Evolutionary conservation across 1,140 invertebrate genomes (phyloP), one percentile per base, ranked within the genome.

Genomic region (Orius insidiosus): DNA sequence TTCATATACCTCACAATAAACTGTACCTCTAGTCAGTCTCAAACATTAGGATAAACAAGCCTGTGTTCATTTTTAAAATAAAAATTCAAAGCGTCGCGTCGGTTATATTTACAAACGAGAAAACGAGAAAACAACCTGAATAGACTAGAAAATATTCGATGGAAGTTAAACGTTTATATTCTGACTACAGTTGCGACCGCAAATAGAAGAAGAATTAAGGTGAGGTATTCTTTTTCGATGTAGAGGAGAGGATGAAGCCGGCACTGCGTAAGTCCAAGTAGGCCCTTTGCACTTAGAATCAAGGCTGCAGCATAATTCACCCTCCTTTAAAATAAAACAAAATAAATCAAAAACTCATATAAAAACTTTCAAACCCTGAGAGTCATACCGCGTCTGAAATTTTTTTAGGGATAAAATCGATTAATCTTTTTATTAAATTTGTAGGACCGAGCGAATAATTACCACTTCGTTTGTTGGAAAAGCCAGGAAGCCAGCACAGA

Each of bases 271-370:
- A 10, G 37, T 40, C 37, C 35, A 31, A 30, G 19, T 10, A 40
- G 38, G 38, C 61, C 65, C 61, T 69, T 65, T 62, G 55, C 70
- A 72, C 66, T 63, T 61, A 63, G 67, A 66, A 69, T 68, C 69
- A 68, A 68, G 69, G 64, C 68, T 71, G 61, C 70, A 72, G 67
- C 68, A 70, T 62, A 72, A 62, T 59, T 66, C 63, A 63, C 70
- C 70, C 63, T 72, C 68, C 70, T 72, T 61, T 38, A 53, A 33
- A 47, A 3, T 15, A 34, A 15, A 45, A 33, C 44, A 38, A 38
- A 45, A 39, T 14, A 15, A 45, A 13, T 10, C 35, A 7, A 16
- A 44, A 9, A 6, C 18, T 34, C 5, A 44, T 8, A 36, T 30
- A 50, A 45, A 15, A 1, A 6, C 43, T 49, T 24, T 31, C 32